Conservation (phyloP, 2,113 vertebrate genomes). For the Castor canadensis region DNA sequence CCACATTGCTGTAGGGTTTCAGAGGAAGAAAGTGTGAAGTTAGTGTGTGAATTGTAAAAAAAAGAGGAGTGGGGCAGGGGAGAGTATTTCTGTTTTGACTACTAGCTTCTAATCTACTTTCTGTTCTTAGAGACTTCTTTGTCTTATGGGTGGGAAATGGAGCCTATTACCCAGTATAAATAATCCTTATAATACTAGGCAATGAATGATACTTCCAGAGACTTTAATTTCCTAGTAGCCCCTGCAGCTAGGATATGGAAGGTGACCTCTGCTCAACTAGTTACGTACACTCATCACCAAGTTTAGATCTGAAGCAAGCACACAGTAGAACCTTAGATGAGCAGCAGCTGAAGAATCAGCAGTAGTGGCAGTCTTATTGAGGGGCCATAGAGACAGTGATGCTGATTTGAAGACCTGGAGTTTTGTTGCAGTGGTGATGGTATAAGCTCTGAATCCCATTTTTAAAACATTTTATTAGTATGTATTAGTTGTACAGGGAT, state of each 20-base stretch:
- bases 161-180: background rate
- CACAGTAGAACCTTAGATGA: background rate
- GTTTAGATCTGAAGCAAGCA: background rate
- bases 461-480: too few relatives aligned
- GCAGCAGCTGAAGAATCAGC: background rate
- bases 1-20: background rate
- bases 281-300: background rate
- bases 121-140: background rate
- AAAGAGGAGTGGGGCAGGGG: background rate
- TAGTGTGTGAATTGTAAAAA: background rate
- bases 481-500: too few relatives aligned
- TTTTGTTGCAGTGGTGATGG: background rate
- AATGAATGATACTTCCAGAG: background rate
- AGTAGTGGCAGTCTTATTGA: background rate
- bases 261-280: background rate
- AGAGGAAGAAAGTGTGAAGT: background rate
- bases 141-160: background rate
- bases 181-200: background rate
- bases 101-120: background rate
- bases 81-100: background rate
- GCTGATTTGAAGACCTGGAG: background rate
- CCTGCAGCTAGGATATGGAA: background rate
- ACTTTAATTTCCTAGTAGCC: background rate
- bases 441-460: background rate
- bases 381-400: background rate